These are phyloP conservation scores for Trichopria drosophilae DNA, from an alignment of 2,888 invertebrate genomes.

Conservation along the genomic window DNA sequence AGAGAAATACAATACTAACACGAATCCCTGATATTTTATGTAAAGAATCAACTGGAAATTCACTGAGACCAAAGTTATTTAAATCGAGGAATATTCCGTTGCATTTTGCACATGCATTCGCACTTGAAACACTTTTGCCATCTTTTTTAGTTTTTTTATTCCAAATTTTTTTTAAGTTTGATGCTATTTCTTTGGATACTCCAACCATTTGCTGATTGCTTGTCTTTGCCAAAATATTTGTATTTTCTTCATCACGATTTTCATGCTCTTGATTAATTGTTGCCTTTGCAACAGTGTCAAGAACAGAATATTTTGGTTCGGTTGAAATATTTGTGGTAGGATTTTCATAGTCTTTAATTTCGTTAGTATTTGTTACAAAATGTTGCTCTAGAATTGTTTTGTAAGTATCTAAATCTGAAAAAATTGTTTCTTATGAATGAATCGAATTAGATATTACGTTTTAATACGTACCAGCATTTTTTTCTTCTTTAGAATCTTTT, in stretches of 20 bases:
- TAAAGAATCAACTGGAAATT: slow-evolving; percentile 25
- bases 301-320: no score
- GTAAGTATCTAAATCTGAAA: slow-evolving; percentile 10
- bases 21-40: slow-evolving; percentile 14
- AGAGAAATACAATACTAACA: slow-evolving; percentile 14
- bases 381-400: no score
- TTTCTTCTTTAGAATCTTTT: slow-evolving; percentile 13
- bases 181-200: not conserved
- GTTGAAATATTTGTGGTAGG: not conserved
- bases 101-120: slow-evolving; percentile 12
- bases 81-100: slow-evolving; percentile 25
- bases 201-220: not conserved
- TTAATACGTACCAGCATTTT: no score
- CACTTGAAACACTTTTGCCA: slow-evolving; percentile 3
- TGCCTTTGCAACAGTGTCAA: not conserved
- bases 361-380: not conserved
- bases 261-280: not conserved
- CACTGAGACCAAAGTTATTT: slow-evolving; percentile 18
- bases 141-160: no score
- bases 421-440: slow-evolving; percentile 9
- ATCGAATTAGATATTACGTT: no score
- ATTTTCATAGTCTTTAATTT: slow-evolving; percentile 9
- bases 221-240: slow-evolving; percentile 19
- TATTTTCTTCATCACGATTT: not conserved
- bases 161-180: not conserved